Evolutionary conservation across 1,140 invertebrate species (phyloP), one percentile per base, ranked within the genome.

Genomic region (Proctacanthus coquilletti): DNA sequence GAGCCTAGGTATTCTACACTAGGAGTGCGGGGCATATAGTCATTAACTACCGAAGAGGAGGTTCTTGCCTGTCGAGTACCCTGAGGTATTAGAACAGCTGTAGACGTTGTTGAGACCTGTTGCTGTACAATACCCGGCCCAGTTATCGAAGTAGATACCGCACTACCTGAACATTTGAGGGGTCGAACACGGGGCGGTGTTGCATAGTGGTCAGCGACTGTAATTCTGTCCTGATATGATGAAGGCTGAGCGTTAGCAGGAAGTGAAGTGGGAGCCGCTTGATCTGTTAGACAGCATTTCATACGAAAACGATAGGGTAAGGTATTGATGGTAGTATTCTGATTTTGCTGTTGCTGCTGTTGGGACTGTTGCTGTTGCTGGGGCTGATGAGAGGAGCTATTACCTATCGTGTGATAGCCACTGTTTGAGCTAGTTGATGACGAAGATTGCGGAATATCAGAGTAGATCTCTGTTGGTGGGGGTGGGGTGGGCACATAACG

Each of bases 401-500:
- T 33, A 10, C 15, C 15, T 2, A 33, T 11, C 5, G 31, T 14
- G 15, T n/a, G 11, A 9, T 33, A 33, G 11, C 3, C 31, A 9
- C 31, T 9, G 3, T 4, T 14, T 33, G 11, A 5, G 4, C 11
- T 17, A 14, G 11, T 3, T 18, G 15, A 33, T 33, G 15, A 29
- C 15, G 27, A 29, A 13, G 27, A 11, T 27, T 5, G 15, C n/a
- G n/a, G n/a, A 42, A 36, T 4, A 37, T 36, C 34, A 41, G 25
- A 11, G 18, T 40, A 46, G 19, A 40, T 18, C 21, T 59, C 52
- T 11, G 37, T 44, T n/a, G 51, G 45, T n/a, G 53, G 47, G 2
- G 56, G 56, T n/a, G 56, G 57, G 3, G 56, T 59, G 4, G 57
- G 57, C 11, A 60, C 48, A 38, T 60, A 60, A 0, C 57, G 47